Evolutionary conservation across 2,888 invertebrate genomes (phyloP), one percentile per base, ranked within the genome.

Genomic region (Lapara coniferarum): DNA sequence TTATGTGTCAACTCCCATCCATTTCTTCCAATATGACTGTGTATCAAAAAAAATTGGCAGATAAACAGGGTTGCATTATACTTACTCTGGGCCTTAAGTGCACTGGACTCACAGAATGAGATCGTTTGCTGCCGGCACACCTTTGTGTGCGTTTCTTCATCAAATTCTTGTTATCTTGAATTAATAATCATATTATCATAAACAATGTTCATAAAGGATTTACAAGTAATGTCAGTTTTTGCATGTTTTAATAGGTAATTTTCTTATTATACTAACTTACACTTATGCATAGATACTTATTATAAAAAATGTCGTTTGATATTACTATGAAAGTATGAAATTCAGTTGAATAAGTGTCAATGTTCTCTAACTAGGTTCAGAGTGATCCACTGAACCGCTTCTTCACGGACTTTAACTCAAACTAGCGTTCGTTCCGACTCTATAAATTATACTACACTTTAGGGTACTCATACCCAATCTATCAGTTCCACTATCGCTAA

Each of bases 41-140:
- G 12, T 30, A 37, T 14, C 52, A 53, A 68, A 30, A 14, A 7
- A 10, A 19, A 6, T 55, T 55, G 16, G 16, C 8, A 7, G 10
- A 0, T 53, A 53, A 14, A 14, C 14, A 52, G n/a, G 4, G 16
- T 53, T 53, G 59, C 68, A 69, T 59, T 58, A 63, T 51, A 75
- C 75, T 74, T 73, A 85, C 84, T 53, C 77, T 77, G 25, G 77
- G 71, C 72, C 81, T 79, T 13, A 63, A 19, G 19, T 75, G 16
- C 10, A 72, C 77, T 3, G 88, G 87, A 69, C 82, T 83, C 13
- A 73, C 77, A 2, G 90, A 89, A 51, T 87, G 87, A 46, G 87
- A 77, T 71, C 89, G 81, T 75, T 85, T 89, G 70, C 58, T 74
- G 51, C 74, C 58, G 44, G 71, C 16, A 10, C 78, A 70, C 68